Percentiles rank a stretch among this genome's conserved stretches.
phyloP scores from a whole-genome alignment of 2,113 vertebrate genomes.

The Cavia aperea region DNA sequence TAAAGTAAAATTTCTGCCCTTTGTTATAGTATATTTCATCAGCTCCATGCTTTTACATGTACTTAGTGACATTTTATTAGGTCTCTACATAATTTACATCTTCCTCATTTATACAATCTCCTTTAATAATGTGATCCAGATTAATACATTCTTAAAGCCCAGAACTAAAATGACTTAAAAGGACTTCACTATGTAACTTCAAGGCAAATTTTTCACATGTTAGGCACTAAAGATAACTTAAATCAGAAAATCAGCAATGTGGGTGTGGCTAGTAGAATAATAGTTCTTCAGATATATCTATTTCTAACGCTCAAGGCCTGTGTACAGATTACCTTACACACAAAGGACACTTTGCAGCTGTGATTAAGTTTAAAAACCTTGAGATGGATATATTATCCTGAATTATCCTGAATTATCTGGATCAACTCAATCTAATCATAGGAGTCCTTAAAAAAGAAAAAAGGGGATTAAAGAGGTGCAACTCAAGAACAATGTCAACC shows the following conservation, averaged over 20 bases:
- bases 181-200: slow-evolving; percentile 44
- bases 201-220: not conserved
- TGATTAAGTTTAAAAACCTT: not conserved
- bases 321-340: not conserved
- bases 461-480: not conserved
- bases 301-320: not conserved
- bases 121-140: slow-evolving; percentile 41
- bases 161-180: slow-evolving; percentile 33
- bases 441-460: not conserved
- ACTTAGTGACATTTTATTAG: slow-evolving; percentile 63
- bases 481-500: not conserved
- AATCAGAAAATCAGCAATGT: not conserved
- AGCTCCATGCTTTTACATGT: slow-evolving; percentile 59
- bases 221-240: not conserved
- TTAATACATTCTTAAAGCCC: not conserved
- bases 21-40: slow-evolving; percentile 66
- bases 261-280: not conserved
- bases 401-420: not conserved
- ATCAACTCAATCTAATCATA: not conserved
- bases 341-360: not conserved
- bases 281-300: not conserved
- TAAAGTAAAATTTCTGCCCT: slow-evolving; percentile 59
- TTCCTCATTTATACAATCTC: slow-evolving; percentile 40
- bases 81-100: slow-evolving; percentile 57
- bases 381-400: not conserved